Evolutionary conservation across 2,797 vertebrate genomes (phyloP).

Genomic region (Salarias fasciatus): DNA sequence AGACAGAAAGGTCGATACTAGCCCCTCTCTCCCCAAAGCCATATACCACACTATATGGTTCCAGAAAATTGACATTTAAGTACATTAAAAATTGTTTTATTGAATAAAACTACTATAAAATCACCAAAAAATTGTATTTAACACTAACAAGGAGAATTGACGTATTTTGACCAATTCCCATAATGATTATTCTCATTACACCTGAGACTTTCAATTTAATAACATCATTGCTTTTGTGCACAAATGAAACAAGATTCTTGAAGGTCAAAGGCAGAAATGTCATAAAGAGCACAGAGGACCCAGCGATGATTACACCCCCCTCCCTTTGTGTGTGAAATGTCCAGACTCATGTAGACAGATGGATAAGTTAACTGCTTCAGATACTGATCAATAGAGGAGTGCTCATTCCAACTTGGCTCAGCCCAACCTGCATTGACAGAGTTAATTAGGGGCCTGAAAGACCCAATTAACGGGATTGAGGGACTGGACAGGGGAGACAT

Average conservation of each 20-base stretch:
- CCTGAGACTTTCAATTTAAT: not conserved
- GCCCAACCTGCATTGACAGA: slow-evolving; percentile 66
- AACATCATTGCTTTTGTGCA: not conserved
- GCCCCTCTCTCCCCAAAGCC: too few species aligned
- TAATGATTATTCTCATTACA: too few species aligned
- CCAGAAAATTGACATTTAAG: too few species aligned
- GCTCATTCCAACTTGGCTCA: slow-evolving; percentile 68
- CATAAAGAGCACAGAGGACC: slow-evolving; percentile 7
- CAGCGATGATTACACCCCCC: slow-evolving; percentile 16
- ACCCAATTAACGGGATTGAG: slow-evolving; percentile 82
- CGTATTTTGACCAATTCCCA: too few species aligned
- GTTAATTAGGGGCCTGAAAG: slow-evolving; percentile 84
- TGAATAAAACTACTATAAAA: too few species aligned
- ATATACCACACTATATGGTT: too few species aligned
- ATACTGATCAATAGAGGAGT: slow-evolving; percentile 72
- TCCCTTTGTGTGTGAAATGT: slow-evolving; percentile 23
- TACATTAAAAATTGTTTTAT: too few species aligned
- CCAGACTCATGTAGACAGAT: slow-evolving; percentile 59
- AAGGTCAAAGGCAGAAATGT: not conserved
- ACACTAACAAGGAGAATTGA: too few species aligned
- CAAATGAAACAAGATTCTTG: not conserved
- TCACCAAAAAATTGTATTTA: too few species aligned
- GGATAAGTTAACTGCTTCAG: slow-evolving; percentile 67
- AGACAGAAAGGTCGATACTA: too few species aligned
- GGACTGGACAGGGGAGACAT: slow-evolving; percentile 69